Base-by-base conservation (phyloP, 2,797 vertebrate species). In the Catostomus latipinnis region DNA sequence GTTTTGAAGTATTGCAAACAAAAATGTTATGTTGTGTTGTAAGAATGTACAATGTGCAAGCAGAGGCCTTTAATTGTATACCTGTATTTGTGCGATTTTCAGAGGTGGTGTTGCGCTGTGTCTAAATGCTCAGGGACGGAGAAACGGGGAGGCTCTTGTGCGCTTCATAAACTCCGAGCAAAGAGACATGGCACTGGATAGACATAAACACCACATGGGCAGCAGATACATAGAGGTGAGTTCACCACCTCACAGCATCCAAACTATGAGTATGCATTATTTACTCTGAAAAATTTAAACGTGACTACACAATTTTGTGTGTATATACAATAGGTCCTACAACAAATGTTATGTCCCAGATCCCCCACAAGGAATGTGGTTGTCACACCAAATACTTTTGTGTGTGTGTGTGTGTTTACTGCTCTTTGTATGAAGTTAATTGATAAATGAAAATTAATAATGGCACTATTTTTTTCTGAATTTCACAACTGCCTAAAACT, bases 191-290 rank as follows among this genome's bases (percentile, higher is more conserved):
- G 97, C 97, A 0, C 88, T 99, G 89, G 96, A 98, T 87, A 94
- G 97, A 65, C 97, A 99, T 87, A 99, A 98, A 72, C 97, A 99
- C 87, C 97, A 99, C 90, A 98, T 99, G 97, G 97, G 97, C 43
- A 94, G 94, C 92, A 94, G 97, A 87, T 99, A 99, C 83, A 98
- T 98, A 0, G 97, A 99, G 96, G 97, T 97, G 82, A 87, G 90
- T 54, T 22, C 5, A 14, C 7, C 9, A 18, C 11, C 22, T 14
- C 12, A 48, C 9, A 12, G 5, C 57, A 54, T 54, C 10, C 8
- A 49, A 63, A 22, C 58, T 8, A 22, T 43, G 48, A 56, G 7
- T 34, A 34, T 34, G 34, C 34, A 34, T 34, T 34, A 34, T 65
- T 16, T 10, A 56, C 7, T 49, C n/a, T 0, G 10, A 6, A 22